Base-by-base conservation (phyloP, 2,888 invertebrate species). In the Eristalinus aeneus region DNA sequence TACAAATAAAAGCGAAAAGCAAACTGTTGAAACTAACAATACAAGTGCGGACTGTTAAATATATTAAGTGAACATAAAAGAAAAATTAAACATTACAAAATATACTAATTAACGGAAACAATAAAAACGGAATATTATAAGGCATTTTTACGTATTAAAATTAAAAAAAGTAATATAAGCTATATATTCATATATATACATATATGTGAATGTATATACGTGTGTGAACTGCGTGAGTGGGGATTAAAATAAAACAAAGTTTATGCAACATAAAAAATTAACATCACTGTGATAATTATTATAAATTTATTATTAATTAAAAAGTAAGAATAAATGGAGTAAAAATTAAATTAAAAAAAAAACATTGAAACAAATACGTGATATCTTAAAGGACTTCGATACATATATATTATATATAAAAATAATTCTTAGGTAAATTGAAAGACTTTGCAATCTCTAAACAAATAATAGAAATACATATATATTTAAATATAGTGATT, bases 361-460 rank as follows among this genome's bases (percentile, higher is more conserved):
- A 92, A 92, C 92, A 92, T 91, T 92, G 92, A 92, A 92, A 92
- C 92, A 92, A 92, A 92, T 92, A 92, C 92, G 92, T 92, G 92
- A 92, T 92, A 92, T 92, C 92, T 92, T 92, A 92, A 92, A 92
- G 92, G 92, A 92, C 92, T 92, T 92, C 92, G 92, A 92, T 92
- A 92, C 92, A 92, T 92, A 91, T 89, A 90, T 92, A 92, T 91
- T 92, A 92, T 91, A 92, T 84, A 81, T 85, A 88, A 84, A 85
- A 74, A 84, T 79, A 82, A 86, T 82, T 85, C 82, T 88, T 85
- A 88, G 79, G 81, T 82, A 88, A 88, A 88, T 85, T 80, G 88
- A 81, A 91, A 91, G 90, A 91, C 91, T 91, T 90, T 87, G 88
- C 87, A 88, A 88, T 80, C 88, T 88, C 83, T 76, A 87, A 82